Conservation (phyloP, 2,113 vertebrate species). For the Nesogale talazaci region DNA sequence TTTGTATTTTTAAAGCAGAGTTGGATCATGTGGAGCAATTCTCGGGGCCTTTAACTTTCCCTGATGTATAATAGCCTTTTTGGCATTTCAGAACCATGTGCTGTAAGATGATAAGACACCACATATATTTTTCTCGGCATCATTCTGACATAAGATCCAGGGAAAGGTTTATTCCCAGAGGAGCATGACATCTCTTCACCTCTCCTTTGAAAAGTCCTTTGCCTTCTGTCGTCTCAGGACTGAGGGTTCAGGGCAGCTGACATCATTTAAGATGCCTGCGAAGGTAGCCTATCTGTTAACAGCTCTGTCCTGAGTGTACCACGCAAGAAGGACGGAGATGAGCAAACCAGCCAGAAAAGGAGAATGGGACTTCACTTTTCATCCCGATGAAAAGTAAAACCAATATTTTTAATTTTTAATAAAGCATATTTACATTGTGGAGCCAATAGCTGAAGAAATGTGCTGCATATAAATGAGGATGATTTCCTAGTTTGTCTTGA, state of each 20-base stretch:
- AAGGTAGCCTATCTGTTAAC: conserved; percentile 74
- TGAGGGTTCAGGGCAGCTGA: conserved; percentile 70
- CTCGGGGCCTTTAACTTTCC: conserved; percentile 65
- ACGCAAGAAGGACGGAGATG: conserved; percentile 74
- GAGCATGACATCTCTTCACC: conserved; percentile 61
- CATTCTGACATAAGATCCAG: conserved; percentile 80
- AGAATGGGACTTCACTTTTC: conserved; percentile 82
- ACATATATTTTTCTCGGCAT: conserved; percentile 75
- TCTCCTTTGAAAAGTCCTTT: conserved; percentile 79
- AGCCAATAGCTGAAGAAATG: conserved; percentile 63
- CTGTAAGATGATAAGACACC: conserved; percentile 66
- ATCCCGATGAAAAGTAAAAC: conserved; percentile 83
- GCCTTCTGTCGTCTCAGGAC: conserved; percentile 75
- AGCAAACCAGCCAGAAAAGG: conserved; percentile 63
- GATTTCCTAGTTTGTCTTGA: conserved; percentile 75
- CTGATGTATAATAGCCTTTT: conserved; percentile 62
- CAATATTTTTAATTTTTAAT: conserved; percentile 89
- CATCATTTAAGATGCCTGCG: conserved; percentile 78
- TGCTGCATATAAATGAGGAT: conserved; percentile 81
- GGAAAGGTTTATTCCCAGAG: conserved; percentile 74
- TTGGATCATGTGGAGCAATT: conserved; percentile 42
- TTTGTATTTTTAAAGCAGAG: conserved; percentile 61
- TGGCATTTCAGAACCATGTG: conserved; percentile 70
- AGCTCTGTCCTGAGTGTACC: conserved; percentile 46
- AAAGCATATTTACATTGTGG: conserved; percentile 82